Evolutionary conservation across 1,140 invertebrate genomes (phyloP).

Genomic region (Camponotus vicinus): DNA sequence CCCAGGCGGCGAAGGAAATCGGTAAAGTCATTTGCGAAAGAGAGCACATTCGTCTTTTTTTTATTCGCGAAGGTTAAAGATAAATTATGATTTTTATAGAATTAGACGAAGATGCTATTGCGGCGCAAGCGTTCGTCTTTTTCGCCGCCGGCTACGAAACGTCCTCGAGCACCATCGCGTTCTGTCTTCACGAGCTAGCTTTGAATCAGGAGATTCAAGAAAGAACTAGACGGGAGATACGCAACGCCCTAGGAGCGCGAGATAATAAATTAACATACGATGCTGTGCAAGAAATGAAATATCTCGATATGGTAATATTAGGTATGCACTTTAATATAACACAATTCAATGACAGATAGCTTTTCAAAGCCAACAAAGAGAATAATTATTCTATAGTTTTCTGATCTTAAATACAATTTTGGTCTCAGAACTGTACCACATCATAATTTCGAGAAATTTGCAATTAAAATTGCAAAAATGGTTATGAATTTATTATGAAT

Average conservation of each 20-base stretch:
- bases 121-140: slow-evolving; percentile 90
- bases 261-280: slow-evolving; percentile 88
- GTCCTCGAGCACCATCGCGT: slow-evolving; percentile 90
- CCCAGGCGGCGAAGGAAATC: slow-evolving; percentile 75
- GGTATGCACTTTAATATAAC: slow-evolving; percentile 79
- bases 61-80: background rate
- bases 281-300: slow-evolving; percentile 88
- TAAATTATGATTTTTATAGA: slow-evolving; percentile 79
- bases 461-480: too few species aligned
- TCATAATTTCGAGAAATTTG: too few species aligned
- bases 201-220: slow-evolving; percentile 90
- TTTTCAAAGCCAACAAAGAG: too few species aligned
- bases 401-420: too few species aligned
- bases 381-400: background rate
- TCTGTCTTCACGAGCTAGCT: slow-evolving; percentile 89
- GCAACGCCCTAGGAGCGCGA: slow-evolving; percentile 82
- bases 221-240: slow-evolving; percentile 89
- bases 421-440: too few species aligned
- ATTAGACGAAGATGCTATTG: slow-evolving; percentile 87
- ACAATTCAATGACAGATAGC: background rate
- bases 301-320: slow-evolving; percentile 87
- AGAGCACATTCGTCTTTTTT: background rate
- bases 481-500: too few species aligned
- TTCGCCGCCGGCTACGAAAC: slow-evolving; percentile 93
- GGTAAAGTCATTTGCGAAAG: slow-evolving; percentile 61